These are phyloP conservation scores for Drosophila murphyi DNA, from an alignment of 1,140 invertebrate species.

Conservation along the genomic window DNA sequence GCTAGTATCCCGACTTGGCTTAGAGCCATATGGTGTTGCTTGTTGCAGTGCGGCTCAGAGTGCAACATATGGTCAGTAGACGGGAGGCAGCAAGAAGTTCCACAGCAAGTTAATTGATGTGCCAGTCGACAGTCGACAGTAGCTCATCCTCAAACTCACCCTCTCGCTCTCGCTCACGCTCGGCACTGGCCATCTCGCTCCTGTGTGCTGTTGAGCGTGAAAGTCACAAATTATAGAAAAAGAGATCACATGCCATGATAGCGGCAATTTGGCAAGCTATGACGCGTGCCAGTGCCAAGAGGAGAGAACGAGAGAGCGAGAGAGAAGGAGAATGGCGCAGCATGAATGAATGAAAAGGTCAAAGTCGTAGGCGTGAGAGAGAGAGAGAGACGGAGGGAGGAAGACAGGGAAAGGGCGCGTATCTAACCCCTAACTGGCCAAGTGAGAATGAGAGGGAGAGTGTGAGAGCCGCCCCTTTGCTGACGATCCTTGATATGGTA, in stretches of 20 bases:
- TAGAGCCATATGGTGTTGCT: conserved; percentile 61
- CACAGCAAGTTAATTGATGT: conserved; percentile 71
- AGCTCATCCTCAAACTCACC: conserved; percentile 56
- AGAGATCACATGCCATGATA: conserved; percentile 80
- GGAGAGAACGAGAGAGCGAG: conserved; percentile 3
- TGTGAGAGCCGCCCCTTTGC: conserved; percentile 41
- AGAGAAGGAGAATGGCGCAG: not conserved
- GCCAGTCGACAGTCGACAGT: conserved; percentile 45
- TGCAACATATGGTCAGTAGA: conserved; percentile 77
- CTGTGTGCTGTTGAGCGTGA: conserved; percentile 80
- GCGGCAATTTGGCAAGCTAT: conserved; percentile 83
- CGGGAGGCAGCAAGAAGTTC: conserved; percentile 60
- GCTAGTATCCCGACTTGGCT: conserved; percentile 8
- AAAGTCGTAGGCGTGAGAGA: conserved; percentile 65
- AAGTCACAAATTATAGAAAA: conserved; percentile 84
- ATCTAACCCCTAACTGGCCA: conserved; percentile 69
- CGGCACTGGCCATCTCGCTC: not conserved
- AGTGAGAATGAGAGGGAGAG: conserved; percentile 7
- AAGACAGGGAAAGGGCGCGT: not conserved
- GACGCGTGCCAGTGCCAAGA: conserved; percentile 61
- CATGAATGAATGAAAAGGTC: conserved; percentile 33
- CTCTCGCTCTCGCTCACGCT: conserved; percentile 5
- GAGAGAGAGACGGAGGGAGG: not conserved
- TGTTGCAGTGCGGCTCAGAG: conserved; percentile 39
- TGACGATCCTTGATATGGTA: conserved; percentile 75